These are phyloP conservation scores for Theodoxus fluviatilis DNA, from an alignment of 2,888 invertebrate genomes.

Conservation along the genomic window DNA sequence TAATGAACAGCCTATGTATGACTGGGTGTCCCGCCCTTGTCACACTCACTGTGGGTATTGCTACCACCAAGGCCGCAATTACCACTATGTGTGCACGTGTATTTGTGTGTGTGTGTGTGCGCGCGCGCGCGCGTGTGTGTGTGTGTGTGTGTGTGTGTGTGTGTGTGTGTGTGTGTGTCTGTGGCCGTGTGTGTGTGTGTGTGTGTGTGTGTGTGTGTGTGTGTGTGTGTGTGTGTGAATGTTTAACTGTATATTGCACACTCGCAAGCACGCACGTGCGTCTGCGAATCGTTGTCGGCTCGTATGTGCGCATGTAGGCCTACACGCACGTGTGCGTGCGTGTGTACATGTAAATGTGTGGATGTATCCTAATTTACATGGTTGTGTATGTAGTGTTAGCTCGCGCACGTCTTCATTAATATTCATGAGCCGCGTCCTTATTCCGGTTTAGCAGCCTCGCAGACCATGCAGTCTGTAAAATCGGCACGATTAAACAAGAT, in stretches of 20 bases:
- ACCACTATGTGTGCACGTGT: too few relatives aligned
- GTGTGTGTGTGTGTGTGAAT: not conserved
- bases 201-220: not conserved
- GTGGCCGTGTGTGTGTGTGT: conserved; percentile 11
- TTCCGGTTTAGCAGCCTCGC: too few relatives aligned
- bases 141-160: not conserved
- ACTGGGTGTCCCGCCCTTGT: not conserved
- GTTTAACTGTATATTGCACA: too few relatives aligned
- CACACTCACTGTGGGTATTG: too few relatives aligned
- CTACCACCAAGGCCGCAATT: too few relatives aligned
- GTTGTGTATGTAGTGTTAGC: too few relatives aligned
- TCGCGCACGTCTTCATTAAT: too few relatives aligned
- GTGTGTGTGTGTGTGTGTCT: not conserved
- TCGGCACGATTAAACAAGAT: too few relatives aligned
- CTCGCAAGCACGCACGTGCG: too few relatives aligned
- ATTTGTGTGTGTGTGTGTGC: not conserved
- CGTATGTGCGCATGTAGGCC: not conserved
- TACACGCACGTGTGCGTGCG: not conserved
- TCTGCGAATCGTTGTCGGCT: too few relatives aligned
- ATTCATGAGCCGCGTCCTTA: too few relatives aligned
- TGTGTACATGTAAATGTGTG: not conserved
- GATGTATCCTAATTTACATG: not conserved
- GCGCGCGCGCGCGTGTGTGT: conserved; percentile 3
- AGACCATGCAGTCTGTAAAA: too few relatives aligned
- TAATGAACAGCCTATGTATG: not conserved